Evolutionary conservation across 1,140 invertebrate species (phyloP).

Genomic region (Globodera ellingtonae): DNA sequence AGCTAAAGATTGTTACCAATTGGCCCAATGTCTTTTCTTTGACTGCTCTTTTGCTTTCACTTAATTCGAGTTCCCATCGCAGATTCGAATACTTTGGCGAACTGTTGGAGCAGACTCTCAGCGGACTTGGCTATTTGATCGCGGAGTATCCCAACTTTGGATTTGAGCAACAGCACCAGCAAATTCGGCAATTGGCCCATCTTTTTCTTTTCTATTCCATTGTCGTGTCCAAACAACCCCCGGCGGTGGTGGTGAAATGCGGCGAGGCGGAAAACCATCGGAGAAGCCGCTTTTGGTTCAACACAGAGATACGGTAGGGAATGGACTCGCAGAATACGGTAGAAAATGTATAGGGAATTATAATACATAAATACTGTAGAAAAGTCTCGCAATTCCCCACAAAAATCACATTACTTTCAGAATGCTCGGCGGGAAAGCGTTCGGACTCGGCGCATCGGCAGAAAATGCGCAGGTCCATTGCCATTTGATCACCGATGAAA

Average conservation of each 20-base stretch:
- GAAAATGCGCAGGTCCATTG: slow-evolving; percentile 58
- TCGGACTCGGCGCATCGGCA: slow-evolving; percentile 52
- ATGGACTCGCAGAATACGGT: too few species aligned
- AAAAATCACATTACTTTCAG: slow-evolving; percentile 33
- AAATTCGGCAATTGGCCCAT: slow-evolving; percentile 58
- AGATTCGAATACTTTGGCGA: slow-evolving; percentile 65
- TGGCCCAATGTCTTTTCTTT: too few species aligned
- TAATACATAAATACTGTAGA: too few species aligned
- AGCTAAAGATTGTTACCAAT: too few species aligned
- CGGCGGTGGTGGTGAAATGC: slow-evolving; percentile 63
- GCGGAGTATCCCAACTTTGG: slow-evolving; percentile 55
- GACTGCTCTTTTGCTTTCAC: background rate
- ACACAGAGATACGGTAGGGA: slow-evolving; percentile 61
- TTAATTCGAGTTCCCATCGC: slow-evolving; percentile 1
- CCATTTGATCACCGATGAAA: slow-evolving; percentile 64
- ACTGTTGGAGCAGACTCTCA: slow-evolving; percentile 61
- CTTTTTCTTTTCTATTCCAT: slow-evolving; percentile 64
- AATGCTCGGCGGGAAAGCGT: slow-evolving; percentile 60
- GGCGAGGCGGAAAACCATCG: slow-evolving; percentile 65
- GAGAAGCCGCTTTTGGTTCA: slow-evolving; percentile 63
- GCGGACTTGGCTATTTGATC: slow-evolving; percentile 53
- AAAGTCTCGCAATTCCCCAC: too few species aligned
- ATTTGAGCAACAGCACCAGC: slow-evolving; percentile 55
- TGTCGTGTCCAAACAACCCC: slow-evolving; percentile 56
- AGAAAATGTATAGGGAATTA: too few species aligned